Conservation (phyloP, 1,140 invertebrate genomes). For the Eriosoma lanigerum region DNA sequence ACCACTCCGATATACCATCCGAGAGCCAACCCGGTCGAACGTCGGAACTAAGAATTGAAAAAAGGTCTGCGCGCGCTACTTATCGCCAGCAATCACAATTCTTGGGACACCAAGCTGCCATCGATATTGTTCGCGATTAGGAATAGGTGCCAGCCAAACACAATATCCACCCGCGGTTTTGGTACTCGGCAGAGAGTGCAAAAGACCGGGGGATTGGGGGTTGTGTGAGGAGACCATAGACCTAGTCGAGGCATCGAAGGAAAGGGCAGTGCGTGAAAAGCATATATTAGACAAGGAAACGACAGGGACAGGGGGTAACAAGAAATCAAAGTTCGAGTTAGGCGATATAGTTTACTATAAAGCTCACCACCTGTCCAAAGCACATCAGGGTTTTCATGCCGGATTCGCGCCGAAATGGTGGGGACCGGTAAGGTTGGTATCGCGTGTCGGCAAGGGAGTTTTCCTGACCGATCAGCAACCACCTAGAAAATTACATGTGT, state of each 20-base stretch:
- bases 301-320: background rate
- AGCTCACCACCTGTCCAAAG: background rate
- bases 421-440: background rate
- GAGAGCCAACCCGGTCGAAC: background rate
- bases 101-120: no score
- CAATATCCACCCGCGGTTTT: no score
- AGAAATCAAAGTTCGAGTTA: background rate
- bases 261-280: no score
- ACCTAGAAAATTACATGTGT: background rate
- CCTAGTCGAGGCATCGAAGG: no score
- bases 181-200: background rate
- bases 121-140: no score
- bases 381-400: background rate
- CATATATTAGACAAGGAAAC: no score
- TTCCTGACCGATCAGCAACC: background rate
- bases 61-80: no score
- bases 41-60: background rate
- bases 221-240: background rate
- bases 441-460: background rate
- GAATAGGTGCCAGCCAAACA: no score
- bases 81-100: no score
- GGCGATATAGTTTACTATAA: background rate
- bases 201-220: background rate
- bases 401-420: background rate
- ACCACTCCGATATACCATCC: background rate